These are phyloP conservation scores for Aleadryas rufinucha DNA, from an alignment of 2,113 vertebrate species.

Conservation along the genomic window DNA sequence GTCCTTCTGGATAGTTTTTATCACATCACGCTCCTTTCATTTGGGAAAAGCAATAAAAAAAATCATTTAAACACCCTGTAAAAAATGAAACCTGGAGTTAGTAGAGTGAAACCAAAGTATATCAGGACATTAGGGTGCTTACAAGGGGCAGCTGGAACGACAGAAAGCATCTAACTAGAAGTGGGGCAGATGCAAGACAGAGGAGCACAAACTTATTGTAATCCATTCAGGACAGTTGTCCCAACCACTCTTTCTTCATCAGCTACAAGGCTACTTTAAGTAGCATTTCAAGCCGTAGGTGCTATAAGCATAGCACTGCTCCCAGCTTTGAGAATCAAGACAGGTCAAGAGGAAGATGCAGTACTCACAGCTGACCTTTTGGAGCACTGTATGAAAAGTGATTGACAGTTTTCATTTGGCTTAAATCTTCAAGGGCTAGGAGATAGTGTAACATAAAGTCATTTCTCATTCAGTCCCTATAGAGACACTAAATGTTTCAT, in stretches of 20 bases:
- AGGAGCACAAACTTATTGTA: not conserved
- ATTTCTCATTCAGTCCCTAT: slow-evolving; percentile 11
- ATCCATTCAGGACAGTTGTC: not conserved
- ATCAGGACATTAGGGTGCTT: not conserved
- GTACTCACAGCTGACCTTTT: not conserved
- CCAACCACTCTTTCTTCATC: not conserved
- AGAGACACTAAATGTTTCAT: slow-evolving; percentile 26
- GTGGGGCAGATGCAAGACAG: not conserved
- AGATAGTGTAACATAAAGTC: not conserved
- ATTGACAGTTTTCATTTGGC: not conserved
- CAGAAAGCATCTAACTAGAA: not conserved
- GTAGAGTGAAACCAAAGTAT: not conserved
- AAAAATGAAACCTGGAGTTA: not conserved
- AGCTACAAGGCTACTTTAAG: not conserved
- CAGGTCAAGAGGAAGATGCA: not conserved
- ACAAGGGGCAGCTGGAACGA: not conserved
- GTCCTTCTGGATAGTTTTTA: not conserved
- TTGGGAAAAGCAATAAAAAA: not conserved
- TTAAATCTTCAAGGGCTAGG: not conserved
- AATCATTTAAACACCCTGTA: not conserved
- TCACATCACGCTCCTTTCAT: not conserved
- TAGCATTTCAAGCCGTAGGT: not conserved
- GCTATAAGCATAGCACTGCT: not conserved
- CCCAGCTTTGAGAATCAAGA: not conserved
- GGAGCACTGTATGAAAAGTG: not conserved